Conservation (phyloP, 1,140 invertebrate species). For the Camponotus pennsylvanicus region DNA sequence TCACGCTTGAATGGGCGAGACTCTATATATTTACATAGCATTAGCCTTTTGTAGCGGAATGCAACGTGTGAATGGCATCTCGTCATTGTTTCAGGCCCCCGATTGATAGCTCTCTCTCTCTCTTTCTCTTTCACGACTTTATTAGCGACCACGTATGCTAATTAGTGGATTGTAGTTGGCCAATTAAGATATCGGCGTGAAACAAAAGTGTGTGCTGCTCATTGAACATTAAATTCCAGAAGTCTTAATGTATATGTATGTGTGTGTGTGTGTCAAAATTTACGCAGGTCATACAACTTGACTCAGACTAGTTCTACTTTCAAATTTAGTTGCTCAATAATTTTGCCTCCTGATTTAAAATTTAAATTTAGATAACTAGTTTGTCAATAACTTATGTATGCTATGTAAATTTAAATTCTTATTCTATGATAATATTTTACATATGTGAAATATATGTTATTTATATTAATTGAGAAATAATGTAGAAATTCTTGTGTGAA, state of each 20-base stretch:
- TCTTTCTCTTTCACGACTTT: not conserved
- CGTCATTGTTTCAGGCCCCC: constrained; percentile 37
- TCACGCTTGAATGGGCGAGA: constrained; percentile 47
- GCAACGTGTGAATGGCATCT: constrained; percentile 24
- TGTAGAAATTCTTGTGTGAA: not conserved
- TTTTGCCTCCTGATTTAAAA: not conserved
- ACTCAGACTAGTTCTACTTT: not conserved
- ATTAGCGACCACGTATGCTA: not conserved
- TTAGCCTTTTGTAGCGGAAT: constrained; percentile 31
- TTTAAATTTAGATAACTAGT: not conserved
- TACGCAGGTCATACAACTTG: not conserved
- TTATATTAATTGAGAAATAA: no score
- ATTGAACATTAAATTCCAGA: not conserved
- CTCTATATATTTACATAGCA: constrained; percentile 69
- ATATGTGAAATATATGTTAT: no score
- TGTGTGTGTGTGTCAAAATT: not conserved
- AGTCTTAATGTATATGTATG: not conserved
- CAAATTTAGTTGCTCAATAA: not conserved
- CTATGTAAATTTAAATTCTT: not conserved
- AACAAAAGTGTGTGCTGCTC: not conserved
- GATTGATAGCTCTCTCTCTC: constrained; percentile 12
- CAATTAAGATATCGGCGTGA: not conserved
- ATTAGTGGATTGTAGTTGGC: constrained; percentile 11
- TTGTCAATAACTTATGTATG: not conserved
- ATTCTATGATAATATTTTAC: not conserved